A percentile compares a stretch with the other conserved stretches of the same genome.
phyloP scores from a whole-genome alignment of 1,140 invertebrate genomes.

The Drosophila sp. region DNA sequence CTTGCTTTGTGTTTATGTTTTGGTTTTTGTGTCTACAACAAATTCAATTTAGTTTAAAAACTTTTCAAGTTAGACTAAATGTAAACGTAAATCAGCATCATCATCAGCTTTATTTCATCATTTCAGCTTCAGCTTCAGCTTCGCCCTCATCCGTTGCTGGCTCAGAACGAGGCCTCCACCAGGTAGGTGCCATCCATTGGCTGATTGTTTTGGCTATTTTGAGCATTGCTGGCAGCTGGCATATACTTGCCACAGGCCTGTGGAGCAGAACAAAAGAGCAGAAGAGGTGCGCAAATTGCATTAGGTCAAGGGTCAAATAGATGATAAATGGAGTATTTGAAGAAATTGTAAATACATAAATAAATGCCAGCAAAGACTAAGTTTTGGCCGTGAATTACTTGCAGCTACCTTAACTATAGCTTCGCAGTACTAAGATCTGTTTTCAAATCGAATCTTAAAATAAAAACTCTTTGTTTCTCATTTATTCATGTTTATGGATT shows the following conservation, averaged over 20 bases:
- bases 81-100: constrained; percentile 72
- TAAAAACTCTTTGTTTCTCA: background rate
- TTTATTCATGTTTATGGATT: background rate
- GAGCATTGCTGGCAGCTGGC: constrained; percentile 90
- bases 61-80: constrained; percentile 74
- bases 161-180: constrained; percentile 91
- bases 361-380: constrained; percentile 6
- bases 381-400: background rate
- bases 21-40: constrained; percentile 66
- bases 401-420: background rate
- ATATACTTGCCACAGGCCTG: constrained; percentile 93
- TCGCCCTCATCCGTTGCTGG: constrained; percentile 21
- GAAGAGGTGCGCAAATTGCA: constrained; percentile 19
- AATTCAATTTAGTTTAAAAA: constrained; percentile 76
- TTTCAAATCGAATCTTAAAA: too few relatives aligned
- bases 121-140: constrained; percentile 20
- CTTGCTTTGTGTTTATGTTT: constrained; percentile 18
- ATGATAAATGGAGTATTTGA: background rate
- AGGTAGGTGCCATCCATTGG: constrained; percentile 92
- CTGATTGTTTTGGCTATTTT: constrained; percentile 91
- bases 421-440: background rate
- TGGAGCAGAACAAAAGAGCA: constrained; percentile 40
- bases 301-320: constrained; percentile 34
- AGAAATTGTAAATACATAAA: constrained; percentile 23
- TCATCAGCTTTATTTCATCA: constrained; percentile 33